Evolutionary conservation across 2,113 vertebrate species (phyloP).

Genomic region (Pyrgilauda ruficollis): DNA sequence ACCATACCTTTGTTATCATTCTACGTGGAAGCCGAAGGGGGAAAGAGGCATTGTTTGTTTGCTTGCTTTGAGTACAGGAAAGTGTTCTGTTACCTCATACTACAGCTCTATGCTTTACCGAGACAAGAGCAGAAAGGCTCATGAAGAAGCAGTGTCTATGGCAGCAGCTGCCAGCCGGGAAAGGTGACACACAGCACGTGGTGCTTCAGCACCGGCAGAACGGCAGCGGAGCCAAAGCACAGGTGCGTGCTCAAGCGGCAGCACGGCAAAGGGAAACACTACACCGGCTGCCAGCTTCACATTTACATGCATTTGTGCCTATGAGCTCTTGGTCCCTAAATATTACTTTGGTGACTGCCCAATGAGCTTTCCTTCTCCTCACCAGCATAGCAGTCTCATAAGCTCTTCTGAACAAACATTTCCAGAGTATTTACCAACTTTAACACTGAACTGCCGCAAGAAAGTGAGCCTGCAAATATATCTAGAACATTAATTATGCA

Average conservation of each 20-base stretch:
- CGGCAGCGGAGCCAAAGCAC: background rate
- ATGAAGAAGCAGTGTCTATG: background rate
- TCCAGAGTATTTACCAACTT: background rate
- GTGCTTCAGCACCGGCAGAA: background rate
- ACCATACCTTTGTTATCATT: background rate
- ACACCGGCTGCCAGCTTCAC: accelerated
- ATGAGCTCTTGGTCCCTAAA: background rate
- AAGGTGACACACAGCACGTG: accelerated
- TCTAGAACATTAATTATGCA: background rate
- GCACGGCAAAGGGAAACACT: background rate
- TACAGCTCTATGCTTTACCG: background rate
- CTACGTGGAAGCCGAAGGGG: background rate
- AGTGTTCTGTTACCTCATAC: background rate
- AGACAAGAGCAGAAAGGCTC: background rate
- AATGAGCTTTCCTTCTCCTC: background rate
- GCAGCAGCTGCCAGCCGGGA: background rate
- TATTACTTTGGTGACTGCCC: background rate
- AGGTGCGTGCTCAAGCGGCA: background rate
- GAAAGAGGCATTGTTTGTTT: background rate
- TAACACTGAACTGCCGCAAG: background rate
- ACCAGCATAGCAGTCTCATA: accelerated
- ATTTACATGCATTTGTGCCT: background rate
- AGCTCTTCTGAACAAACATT: background rate
- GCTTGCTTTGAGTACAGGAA: background rate
- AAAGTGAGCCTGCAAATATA: background rate